Conservation (phyloP, 2,888 invertebrate species). For the Incurvaria masculella region DNA sequence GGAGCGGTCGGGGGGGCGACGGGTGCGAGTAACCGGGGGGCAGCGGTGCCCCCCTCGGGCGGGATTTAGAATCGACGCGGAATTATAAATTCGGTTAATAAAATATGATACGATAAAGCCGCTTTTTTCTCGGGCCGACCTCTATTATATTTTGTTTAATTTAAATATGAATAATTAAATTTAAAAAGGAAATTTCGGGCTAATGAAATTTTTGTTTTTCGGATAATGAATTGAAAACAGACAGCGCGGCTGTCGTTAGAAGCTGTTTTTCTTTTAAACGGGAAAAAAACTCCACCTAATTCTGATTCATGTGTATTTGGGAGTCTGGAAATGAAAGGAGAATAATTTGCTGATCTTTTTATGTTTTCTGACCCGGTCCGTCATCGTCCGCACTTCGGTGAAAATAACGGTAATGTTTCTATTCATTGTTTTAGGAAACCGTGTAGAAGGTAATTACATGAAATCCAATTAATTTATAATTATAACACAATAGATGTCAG, state of each 20-base stretch:
- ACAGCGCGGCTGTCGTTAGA: slow-evolving; percentile 35
- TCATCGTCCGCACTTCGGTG: too few relatives aligned
- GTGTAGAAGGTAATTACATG: too few relatives aligned
- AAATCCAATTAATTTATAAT: too few relatives aligned
- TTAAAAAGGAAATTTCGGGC: slow-evolving; percentile 53
- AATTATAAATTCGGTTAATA: slow-evolving; percentile 57
- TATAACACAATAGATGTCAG: too few relatives aligned
- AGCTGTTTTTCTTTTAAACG: slow-evolving; percentile 48
- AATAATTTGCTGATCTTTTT: too few relatives aligned
- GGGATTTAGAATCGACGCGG: slow-evolving; percentile 49
- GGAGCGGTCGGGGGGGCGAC: neutral
- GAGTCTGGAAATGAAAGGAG: too few relatives aligned
- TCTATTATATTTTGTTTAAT: slow-evolving; percentile 58
- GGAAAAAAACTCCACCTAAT: slow-evolving; percentile 27
- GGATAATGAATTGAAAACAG: slow-evolving; percentile 58
- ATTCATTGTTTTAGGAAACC: too few relatives aligned
- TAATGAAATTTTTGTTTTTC: slow-evolving; percentile 57
- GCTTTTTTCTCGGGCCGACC: slow-evolving; percentile 41
- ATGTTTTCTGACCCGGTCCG: too few relatives aligned
- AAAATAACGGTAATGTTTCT: too few relatives aligned
- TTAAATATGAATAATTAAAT: slow-evolving; percentile 58
- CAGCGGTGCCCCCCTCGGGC: slow-evolving; percentile 17
- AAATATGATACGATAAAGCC: slow-evolving; percentile 56
- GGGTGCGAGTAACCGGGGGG: slow-evolving; percentile 14
- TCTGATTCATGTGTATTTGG: slow-evolving; percentile 49